Evolutionary conservation across 1,140 invertebrate genomes (phyloP), one percentile per base, ranked within the genome.

Genomic region (Drosophila sproati): DNA sequence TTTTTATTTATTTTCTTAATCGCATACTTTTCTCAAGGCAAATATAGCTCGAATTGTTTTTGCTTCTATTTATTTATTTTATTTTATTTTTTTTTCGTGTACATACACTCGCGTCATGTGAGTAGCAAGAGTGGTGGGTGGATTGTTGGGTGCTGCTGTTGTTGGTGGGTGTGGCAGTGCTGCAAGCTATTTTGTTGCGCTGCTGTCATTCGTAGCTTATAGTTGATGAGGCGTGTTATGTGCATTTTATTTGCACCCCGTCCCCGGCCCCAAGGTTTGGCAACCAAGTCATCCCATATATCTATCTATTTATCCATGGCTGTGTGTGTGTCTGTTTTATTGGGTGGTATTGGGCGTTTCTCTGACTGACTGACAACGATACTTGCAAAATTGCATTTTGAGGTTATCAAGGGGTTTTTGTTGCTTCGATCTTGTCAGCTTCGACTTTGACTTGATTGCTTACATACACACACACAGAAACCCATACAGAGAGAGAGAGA

Each of bases 161-260:
- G 28, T 63, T 1, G 20, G 48, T 48, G 66, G 66, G 41, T 37
- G 54, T 63, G 48, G 73, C 60, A 41, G 43, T 56, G 70, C 39
- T 80, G 81, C 66, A 76, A 77, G 50, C 68, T 77, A 87, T 82
- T 87, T 80, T 74, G 80, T 79, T 77, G 61, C 74, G 59, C 72
- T 75, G 71, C 83, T 87, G 82, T 87, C 82, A 86, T 71, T 82
- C 52, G 83, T 45, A 80, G 83, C 82, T 88, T 77, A 88, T 80
- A 61, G 83, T 76, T 87, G 82, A 87, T 87, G 82, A 87, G 82
- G 82, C 82, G 77, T 87, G 82, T 87, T 87, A 87, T 83, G 81
- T 80, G 83, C 85, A 87, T 87, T 87, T 87, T 83, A 87, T 87
- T 88, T 80, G 83, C 67, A 54, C 28, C 55, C 28, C 68, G 5